Base-by-base conservation (phyloP, 2,888 invertebrate genomes). In the Himalopsyche kuldschensis region DNA sequence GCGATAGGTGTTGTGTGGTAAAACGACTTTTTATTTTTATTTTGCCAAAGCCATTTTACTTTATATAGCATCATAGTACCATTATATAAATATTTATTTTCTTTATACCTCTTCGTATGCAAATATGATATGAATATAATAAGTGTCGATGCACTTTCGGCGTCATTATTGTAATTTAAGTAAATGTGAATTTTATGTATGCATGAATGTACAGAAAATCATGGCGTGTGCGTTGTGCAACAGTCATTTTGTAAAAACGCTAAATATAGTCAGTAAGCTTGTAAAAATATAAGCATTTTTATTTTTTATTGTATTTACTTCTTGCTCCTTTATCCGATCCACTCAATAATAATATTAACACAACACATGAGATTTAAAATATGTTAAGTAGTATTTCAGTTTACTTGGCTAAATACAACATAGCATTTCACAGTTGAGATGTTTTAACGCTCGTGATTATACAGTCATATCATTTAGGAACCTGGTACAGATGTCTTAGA, bases 11-110 rank as follows among this genome's bases (percentile, higher is more conserved):
- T 75, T 32, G 75, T 32, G 75, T 24, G 75, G 75, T 75, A 31
- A 32, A 75, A 55, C 55, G 55, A 80, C 69, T 24, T 78, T 79
- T 75, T 80, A 41, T 84, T 78, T 63, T 84, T 84, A 77, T 82
- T 81, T 80, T 84, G 82, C 84, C 84, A 84, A 84, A 84, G 84
- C 82, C 84, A 84, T 84, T 80, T 82, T 84, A 82, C 79, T 84
- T 84, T 69, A 75, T 78, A 75, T 41, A 41, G 31, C 75, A 75
- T 79, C 82, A 30, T 77, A 48, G 20, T 55, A 17, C 75, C 69
- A 75, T 30, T 79, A 79, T 79, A 79, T 75, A 31, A 79, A 82
- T 82, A 79, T 82, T 79, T 82, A 79, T 82, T 82, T 79, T 75
- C 55, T 55, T 48, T 78, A 46, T 78, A 78, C 78, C 78, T 78